These are phyloP conservation scores for Myotis yumanensis DNA, from an alignment of 2,113 vertebrate genomes.

Conservation along the genomic window DNA sequence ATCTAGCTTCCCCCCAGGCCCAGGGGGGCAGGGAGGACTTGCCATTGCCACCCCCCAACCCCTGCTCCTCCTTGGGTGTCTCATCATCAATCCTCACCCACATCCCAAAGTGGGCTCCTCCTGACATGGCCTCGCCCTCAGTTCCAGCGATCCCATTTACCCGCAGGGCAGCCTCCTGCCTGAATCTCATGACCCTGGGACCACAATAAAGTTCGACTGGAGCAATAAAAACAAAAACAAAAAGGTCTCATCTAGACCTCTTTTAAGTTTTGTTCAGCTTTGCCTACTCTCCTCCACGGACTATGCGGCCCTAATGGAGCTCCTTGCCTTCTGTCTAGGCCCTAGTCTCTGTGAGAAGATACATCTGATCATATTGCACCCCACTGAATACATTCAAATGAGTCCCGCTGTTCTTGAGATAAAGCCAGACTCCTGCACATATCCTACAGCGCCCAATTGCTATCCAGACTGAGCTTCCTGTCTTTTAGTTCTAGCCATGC, in stretches of 20 bases:
- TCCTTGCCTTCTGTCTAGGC: background rate
- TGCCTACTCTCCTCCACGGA: background rate
- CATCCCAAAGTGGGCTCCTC: background rate
- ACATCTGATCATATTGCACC: no score
- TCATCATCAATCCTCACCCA: background rate
- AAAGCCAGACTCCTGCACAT: background rate
- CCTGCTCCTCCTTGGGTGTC: background rate
- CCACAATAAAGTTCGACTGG: background rate
- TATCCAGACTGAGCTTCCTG: background rate
- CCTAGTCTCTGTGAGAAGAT: background rate
- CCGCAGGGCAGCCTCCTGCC: background rate
- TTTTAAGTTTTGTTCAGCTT: background rate
- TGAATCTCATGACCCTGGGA: background rate
- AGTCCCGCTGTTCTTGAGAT: background rate
- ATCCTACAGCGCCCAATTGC: no score
- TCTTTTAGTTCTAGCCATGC: background rate
- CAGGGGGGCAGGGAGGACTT: no score
- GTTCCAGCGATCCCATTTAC: background rate
- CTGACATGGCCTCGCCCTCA: rapidly evolving
- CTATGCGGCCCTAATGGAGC: background rate
- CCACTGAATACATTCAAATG: background rate
- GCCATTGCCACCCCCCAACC: no score
- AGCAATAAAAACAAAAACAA: background rate
- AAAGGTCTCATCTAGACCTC: background rate
- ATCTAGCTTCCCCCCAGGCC: no score